A percentile compares a stretch with the other conserved stretches of the same genome.
phyloP scores from a whole-genome alignment of 1,140 invertebrate species.

The Drosophila rhopaloa region DNA sequence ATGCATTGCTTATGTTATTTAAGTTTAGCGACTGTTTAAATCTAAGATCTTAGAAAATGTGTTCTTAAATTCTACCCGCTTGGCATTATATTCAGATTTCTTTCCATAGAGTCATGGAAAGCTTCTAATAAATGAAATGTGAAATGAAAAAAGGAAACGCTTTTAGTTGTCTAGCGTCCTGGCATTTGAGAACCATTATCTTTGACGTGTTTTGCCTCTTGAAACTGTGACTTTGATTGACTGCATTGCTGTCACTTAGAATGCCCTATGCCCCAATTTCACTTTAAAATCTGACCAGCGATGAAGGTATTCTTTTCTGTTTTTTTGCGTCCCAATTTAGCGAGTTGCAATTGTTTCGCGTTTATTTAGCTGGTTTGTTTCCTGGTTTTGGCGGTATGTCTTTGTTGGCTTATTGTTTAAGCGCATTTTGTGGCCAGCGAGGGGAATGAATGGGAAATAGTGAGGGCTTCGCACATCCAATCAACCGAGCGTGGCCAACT shows the following conservation, averaged over 20 bases:
- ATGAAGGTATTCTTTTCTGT: conserved; percentile 9
- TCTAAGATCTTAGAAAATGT: no score
- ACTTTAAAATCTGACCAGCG: conserved; percentile 4
- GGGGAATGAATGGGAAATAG: conserved; percentile 7
- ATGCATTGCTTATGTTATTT: no score
- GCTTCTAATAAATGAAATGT: neutral
- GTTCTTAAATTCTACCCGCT: no score
- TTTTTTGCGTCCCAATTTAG: conserved; percentile 15
- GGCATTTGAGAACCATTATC: neutral
- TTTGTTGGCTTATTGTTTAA: conserved; percentile 61
- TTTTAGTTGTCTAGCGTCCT: neutral
- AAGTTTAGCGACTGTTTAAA: no score
- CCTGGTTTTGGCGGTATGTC: conserved; percentile 38
- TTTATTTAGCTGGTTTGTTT: conserved; percentile 36
- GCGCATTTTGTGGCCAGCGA: conserved; percentile 44
- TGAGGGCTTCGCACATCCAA: conserved; percentile 41
- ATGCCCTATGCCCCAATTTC: conserved; percentile 13
- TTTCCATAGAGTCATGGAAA: neutral
- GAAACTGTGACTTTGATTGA: conserved; percentile 40
- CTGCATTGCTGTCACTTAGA: conserved; percentile 38
- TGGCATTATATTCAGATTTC: no score
- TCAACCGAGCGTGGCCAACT: conserved; percentile 45
- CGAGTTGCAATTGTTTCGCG: conserved; percentile 28
- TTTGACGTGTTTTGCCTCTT: neutral
- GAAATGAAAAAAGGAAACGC: neutral